Base-by-base conservation (phyloP, 2,113 vertebrate species). In the Enhydra lutris region DNA sequence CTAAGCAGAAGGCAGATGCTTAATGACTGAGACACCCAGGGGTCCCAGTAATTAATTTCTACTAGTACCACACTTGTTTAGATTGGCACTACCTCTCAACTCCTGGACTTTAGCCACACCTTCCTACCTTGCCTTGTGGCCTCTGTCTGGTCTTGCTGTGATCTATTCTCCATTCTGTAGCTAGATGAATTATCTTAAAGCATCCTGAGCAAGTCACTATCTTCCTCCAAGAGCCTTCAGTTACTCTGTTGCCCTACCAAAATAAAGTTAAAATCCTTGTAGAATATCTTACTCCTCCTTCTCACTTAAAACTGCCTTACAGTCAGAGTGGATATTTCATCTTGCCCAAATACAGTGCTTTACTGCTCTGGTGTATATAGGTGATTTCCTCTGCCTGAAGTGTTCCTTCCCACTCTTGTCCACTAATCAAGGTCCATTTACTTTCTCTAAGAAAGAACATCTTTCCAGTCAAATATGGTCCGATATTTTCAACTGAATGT, bases 91-190 rank as follows among this genome's bases (percentile, higher is more conserved):
- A 52, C 63, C 76, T 94, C 29, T 92, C 12, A 84, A 24, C 76
- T 85, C 50, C 57, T 42, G 47, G 57, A 86, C 18, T 9, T 82
- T 36, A 73, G 71, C 24, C 20, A 20, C 26, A 52, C 13, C 69
- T 90, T 93, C 96, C 52, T 85, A 47, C 45, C 24, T 73, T 80
- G 52, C 24, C 36, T 57, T 17, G 4, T 26, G 39, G 39, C 55
- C 71, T 82, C 34, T 42, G 11, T 81, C 31, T 89, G 18, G 71
- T 84, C 39, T 83, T 96, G 4, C 34, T 85, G 10, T 76, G 76
- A 94, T 94, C 65, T 61, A 80, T 74, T 95, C 89, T 96, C 86
- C 34, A 92, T 65, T 61, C 36, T 89, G 47, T 86, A 96, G 89
- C 52, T 45, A 89, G 59, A 69, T 89, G 36, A 42, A 79, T 93